Percentiles rank a stretch among this genome's conserved stretches.
Evolutionary conservation across 2,797 vertebrate genomes (phyloP).

Genomic region (Crenuchus spilurus): DNA sequence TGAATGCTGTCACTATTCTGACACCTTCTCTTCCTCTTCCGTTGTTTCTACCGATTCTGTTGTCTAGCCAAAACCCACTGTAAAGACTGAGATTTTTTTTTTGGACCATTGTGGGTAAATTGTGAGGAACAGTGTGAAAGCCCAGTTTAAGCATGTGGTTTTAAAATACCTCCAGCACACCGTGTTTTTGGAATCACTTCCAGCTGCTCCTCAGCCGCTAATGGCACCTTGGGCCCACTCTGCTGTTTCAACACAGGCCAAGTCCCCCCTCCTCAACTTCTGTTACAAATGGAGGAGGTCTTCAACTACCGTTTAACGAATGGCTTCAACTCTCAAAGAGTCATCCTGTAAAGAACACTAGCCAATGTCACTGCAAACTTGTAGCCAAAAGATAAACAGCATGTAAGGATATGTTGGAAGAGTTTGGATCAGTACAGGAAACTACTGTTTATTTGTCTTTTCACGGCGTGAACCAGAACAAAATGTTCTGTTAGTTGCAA

Average conservation of each 20-base stretch:
- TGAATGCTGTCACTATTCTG: slow-evolving; percentile 4
- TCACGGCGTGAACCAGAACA: neutral
- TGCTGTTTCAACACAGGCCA: slow-evolving; percentile 77
- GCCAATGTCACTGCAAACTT: slow-evolving; percentile 7
- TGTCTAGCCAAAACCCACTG: slow-evolving; percentile 51
- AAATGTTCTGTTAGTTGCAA: neutral
- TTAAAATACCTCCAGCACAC: slow-evolving; percentile 74
- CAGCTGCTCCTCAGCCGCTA: slow-evolving; percentile 80
- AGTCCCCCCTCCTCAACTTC: slow-evolving; percentile 65
- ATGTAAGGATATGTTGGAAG: neutral
- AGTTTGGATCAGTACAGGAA: neutral
- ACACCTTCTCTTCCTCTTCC: slow-evolving; percentile 7
- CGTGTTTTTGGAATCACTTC: slow-evolving; percentile 81
- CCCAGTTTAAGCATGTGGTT: slow-evolving; percentile 77
- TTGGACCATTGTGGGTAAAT: slow-evolving; percentile 70
- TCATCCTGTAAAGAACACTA: slow-evolving; percentile 2
- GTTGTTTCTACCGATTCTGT: slow-evolving; percentile 19
- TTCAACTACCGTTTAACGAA: slow-evolving; percentile 76
- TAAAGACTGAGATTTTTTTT: slow-evolving; percentile 48
- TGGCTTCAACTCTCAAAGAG: slow-evolving; percentile 55
- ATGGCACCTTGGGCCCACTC: slow-evolving; percentile 77
- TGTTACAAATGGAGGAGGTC: slow-evolving; percentile 65
- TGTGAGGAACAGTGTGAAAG: slow-evolving; percentile 78
- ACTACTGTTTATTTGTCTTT: neutral
- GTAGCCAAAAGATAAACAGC: neutral